Conservation (phyloP, 2,888 invertebrate species). For the Pammene aurita region DNA sequence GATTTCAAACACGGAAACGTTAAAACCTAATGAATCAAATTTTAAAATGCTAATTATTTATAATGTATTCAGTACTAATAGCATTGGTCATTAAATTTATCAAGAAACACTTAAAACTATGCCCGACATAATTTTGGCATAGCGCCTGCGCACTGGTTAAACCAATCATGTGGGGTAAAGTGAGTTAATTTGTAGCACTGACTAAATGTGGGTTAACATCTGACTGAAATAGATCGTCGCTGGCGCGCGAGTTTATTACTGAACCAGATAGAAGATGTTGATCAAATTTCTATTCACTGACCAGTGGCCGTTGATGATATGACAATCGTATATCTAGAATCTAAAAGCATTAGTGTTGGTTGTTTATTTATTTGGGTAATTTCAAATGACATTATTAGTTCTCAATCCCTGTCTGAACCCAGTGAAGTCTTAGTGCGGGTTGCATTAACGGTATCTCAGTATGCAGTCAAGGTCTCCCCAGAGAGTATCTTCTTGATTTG, state of each 20-base stretch:
- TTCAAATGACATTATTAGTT: too few species aligned
- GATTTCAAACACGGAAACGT: conserved; percentile 18
- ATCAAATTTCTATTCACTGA: conserved; percentile 7
- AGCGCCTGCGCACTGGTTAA: conserved; percentile 45
- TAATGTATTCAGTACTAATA: conserved; percentile 11
- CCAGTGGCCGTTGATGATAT: not conserved
- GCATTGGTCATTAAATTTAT: conserved; percentile 20
- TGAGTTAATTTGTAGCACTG: conserved; percentile 68
- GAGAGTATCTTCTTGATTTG: too few species aligned
- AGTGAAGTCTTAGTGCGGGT: too few species aligned
- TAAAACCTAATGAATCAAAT: not conserved
- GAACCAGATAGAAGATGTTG: conserved; percentile 21
- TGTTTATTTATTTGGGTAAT: too few species aligned
- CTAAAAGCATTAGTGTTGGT: too few species aligned
- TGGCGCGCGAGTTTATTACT: conserved; percentile 45
- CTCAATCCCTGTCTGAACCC: too few species aligned
- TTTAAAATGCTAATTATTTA: conserved; percentile 20
- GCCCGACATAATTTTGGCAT: conserved; percentile 41
- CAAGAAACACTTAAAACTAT: conserved; percentile 29
- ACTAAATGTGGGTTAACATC: conserved; percentile 72
- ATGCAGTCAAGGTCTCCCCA: too few species aligned
- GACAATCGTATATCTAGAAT: not conserved
- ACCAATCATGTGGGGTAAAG: conserved; percentile 56
- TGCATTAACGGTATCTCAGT: too few species aligned
- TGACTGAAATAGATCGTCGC: conserved; percentile 71